Evolutionary conservation across 2,797 vertebrate genomes (phyloP).

Genomic region (Cuniculus paca): DNA sequence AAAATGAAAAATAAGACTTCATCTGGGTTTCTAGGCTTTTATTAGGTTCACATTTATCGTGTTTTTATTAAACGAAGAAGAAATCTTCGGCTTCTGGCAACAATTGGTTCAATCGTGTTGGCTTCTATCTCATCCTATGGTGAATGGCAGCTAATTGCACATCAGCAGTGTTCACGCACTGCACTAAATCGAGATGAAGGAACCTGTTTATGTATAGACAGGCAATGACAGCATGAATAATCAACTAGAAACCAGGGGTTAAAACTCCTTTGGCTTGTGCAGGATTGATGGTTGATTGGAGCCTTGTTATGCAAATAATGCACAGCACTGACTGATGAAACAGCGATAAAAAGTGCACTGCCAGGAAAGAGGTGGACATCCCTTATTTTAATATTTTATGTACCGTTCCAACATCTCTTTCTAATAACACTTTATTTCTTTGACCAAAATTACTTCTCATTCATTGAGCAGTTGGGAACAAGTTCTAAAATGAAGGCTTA

Average conservation of each 20-base stretch:
- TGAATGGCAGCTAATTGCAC: constrained; percentile 45
- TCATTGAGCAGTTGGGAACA: not conserved
- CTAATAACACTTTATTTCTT: not conserved
- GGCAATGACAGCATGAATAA: not conserved
- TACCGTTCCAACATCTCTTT: not conserved
- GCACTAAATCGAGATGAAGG: not conserved
- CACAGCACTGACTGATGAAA: not conserved
- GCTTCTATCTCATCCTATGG: not conserved
- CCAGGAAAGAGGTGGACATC: not conserved
- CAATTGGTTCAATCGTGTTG: not conserved
- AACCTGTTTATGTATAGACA: not conserved
- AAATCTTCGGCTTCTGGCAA: not conserved
- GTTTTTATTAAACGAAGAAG: constrained; percentile 52
- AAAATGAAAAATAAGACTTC: not conserved
- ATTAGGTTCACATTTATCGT: not conserved
- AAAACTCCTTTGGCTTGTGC: not conserved
- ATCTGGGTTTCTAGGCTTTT: not conserved
- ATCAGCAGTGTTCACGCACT: not conserved
- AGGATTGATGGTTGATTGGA: not conserved
- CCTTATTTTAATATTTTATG: rapidly evolving
- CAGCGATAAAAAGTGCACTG: not conserved
- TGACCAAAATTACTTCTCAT: not conserved
- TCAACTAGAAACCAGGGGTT: not conserved
- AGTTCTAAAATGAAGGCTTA: not conserved
- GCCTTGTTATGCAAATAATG: constrained; percentile 32